phyloP scores from a whole-genome alignment of 1,140 invertebrate species.

The Drosophila ananassae region DNA sequence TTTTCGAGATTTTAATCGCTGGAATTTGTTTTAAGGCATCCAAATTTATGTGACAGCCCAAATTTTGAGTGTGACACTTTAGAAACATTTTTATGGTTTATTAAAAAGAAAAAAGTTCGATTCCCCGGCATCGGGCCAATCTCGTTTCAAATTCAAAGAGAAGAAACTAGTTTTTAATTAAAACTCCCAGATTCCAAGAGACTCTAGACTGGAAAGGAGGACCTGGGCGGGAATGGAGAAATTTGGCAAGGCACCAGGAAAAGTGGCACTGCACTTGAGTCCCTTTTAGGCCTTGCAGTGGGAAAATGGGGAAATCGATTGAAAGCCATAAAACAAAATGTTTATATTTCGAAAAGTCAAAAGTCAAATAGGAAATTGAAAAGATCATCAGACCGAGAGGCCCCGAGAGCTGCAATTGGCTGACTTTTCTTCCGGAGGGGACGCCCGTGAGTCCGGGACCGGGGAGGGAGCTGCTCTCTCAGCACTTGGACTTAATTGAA shows the following conservation, averaged over 20 bases:
- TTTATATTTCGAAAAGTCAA: constrained; percentile 79
- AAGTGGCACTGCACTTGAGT: constrained; percentile 74
- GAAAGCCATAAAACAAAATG: constrained; percentile 74
- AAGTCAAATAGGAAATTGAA: constrained; percentile 71
- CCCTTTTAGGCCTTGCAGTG: constrained; percentile 52
- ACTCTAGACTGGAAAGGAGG: not conserved
- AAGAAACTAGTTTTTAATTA: constrained; percentile 66
- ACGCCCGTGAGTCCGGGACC: too few relatives aligned
- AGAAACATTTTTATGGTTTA: constrained; percentile 67
- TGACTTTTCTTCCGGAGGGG: not conserved
- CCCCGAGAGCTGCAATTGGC: constrained; percentile 46
- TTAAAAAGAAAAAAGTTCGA: constrained; percentile 52
- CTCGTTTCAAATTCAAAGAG: constrained; percentile 48
- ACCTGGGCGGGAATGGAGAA: constrained; percentile 2
- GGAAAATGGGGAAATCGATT: constrained; percentile 50
- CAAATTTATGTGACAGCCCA: constrained; percentile 70
- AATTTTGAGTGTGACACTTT: constrained; percentile 77
- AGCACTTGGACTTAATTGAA: constrained; percentile 83
- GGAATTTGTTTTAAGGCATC: constrained; percentile 55
- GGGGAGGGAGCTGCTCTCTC: constrained; percentile 56
- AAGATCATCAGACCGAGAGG: constrained; percentile 53
- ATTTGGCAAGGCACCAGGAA: constrained; percentile 55
- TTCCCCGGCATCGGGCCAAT: not conserved
- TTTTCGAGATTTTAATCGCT: constrained; percentile 64
- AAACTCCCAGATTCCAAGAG: constrained; percentile 17